Conservation (phyloP, 2,888 invertebrate species). For the Aromia moschata region DNA sequence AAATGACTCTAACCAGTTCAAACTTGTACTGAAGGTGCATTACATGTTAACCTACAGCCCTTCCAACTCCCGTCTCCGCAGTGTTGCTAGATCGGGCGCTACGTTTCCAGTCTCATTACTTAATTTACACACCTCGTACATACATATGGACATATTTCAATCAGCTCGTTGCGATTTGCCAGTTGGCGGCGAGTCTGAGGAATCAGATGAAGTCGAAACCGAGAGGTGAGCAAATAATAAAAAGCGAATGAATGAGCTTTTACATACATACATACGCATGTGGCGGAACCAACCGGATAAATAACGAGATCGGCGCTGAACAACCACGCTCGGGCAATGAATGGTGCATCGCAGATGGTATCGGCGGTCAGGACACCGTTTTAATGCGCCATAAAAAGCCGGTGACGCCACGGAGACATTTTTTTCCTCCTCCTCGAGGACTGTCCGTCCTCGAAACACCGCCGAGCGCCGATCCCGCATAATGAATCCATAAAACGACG, state of each 20-base stretch:
- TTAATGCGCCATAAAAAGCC: constrained; percentile 45
- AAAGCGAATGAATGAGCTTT: constrained; percentile 31
- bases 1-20: too few relatives aligned
- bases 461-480: constrained; percentile 27
- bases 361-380: constrained; percentile 37
- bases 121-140: too few relatives aligned
- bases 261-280: constrained; percentile 24
- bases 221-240: constrained; percentile 33
- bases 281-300: constrained; percentile 34
- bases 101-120: too few relatives aligned
- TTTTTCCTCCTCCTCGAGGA: constrained; percentile 23
- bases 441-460: constrained; percentile 2
- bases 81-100: too few relatives aligned
- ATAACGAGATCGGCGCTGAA: constrained; percentile 43
- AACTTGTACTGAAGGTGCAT: too few relatives aligned
- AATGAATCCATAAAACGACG: constrained; percentile 53
- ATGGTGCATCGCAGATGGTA: constrained; percentile 45
- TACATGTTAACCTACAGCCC: too few relatives aligned
- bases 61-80: too few relatives aligned
- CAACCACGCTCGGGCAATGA: constrained; percentile 37
- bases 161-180: too few relatives aligned
- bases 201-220: constrained; percentile 2
- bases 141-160: too few relatives aligned
- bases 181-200: too few relatives aligned
- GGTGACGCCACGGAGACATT: constrained; percentile 42